Base-by-base conservation (phyloP, 2,888 invertebrate species). In the Ochlodes sylvanus region DNA sequence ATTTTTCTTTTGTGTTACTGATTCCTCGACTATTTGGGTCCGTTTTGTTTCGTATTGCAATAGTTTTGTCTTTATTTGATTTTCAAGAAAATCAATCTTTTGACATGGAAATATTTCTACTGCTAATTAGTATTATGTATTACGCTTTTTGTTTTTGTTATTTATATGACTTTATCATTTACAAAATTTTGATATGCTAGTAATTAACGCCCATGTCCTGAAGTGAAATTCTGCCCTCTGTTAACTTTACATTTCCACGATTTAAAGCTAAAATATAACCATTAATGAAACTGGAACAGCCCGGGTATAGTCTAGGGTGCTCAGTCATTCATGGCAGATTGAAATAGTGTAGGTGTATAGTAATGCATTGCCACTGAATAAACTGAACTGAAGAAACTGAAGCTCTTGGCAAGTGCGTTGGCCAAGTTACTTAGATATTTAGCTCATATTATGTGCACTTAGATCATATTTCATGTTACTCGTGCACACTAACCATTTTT, bases 1-100 rank as follows among this genome's bases (percentile, higher is more conserved):
- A 66, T 60, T 66, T 64, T 64, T 27, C 52, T 66, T 60, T 60
- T 60, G 57, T 58, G 19, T 65, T 42, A 57, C 57, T 57, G 10
- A 19, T 57, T n/a, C 47, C 15, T 15, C 38, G 17, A 17, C 17
- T 50, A 15, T 27, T 27, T 2, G 54, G 41, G 63, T 54, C 9
- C 41, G 54, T 63, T 63, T 50, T 2, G 34, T 52, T 62, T n/a
- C 10, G 19, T 41, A 19, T 17, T 54, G 14, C n/a, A 6, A 14
- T 14, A 54, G 32, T n/a, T n/a, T n/a, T 54, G 19, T 19, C 19
- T 19, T 1, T 52, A 38, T 12, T 38, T 38, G 3, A 38, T 38
- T 38, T 9, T 12, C 12, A 38, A 10, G 38, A 3, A 38, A 1
- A 38, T 38, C 12, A 10, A 12, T 38, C 38, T 38, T 38, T 38